Evolutionary conservation across 2,888 invertebrate species (phyloP).

Genomic region (Tromatobia lineatoria): DNA sequence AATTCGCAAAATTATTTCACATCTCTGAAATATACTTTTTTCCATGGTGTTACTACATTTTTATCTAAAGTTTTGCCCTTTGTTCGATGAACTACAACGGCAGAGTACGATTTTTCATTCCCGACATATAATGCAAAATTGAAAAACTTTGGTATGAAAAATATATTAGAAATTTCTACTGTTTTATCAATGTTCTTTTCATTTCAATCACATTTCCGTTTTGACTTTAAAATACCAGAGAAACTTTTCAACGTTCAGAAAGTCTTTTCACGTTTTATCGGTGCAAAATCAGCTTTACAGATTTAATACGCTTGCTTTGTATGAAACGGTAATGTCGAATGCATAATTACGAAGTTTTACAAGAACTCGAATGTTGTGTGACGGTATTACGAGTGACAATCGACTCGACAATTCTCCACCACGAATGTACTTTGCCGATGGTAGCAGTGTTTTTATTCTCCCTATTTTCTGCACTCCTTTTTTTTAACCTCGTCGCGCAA

Average conservation of each 20-base stretch:
- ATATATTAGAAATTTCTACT: too few species aligned
- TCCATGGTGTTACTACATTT: too few species aligned
- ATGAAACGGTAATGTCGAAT: neutral
- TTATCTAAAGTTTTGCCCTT: too few species aligned
- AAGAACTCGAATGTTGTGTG: neutral
- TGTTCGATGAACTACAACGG: too few species aligned
- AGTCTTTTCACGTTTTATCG: neutral
- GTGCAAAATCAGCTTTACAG: neutral
- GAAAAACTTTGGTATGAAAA: too few species aligned
- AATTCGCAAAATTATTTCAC: too few species aligned
- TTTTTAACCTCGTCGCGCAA: conserved; percentile 32
- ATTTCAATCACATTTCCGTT: neutral
- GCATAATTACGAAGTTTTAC: conserved; percentile 2
- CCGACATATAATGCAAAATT: too few species aligned
- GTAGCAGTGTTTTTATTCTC: conserved; percentile 60
- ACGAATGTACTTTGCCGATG: conserved; percentile 43
- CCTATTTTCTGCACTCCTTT: conserved; percentile 40
- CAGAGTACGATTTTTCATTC: too few species aligned
- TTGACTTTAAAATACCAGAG: neutral
- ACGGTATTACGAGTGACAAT: neutral
- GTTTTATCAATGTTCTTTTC: neutral
- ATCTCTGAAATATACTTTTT: too few species aligned
- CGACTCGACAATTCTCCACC: neutral
- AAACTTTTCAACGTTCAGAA: neutral
- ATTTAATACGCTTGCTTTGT: neutral